phyloP scores from a whole-genome alignment of 2,888 invertebrate species.

The Camponotus fellah region DNA sequence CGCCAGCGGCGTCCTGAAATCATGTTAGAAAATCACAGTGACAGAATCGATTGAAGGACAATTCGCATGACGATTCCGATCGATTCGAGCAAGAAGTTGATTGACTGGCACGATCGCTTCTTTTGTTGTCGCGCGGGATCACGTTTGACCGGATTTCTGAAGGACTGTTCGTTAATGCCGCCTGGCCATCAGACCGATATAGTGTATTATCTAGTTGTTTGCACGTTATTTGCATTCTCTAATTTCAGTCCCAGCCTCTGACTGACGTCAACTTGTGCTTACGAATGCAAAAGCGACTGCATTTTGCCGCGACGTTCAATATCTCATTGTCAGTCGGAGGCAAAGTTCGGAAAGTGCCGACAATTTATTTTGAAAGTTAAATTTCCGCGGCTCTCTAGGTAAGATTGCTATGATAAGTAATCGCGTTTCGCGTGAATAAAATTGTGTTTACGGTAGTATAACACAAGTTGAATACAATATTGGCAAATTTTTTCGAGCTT shows the following conservation, averaged over 20 bases:
- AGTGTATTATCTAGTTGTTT: conserved; percentile 34
- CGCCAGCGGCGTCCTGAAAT: background rate
- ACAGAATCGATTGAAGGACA: conserved; percentile 49
- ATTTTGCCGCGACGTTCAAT: background rate
- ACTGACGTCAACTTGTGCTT: conserved; percentile 2
- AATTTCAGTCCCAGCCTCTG: conserved; percentile 21
- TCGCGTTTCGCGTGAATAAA: conserved; percentile 31
- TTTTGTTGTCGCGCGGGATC: conserved; percentile 77
- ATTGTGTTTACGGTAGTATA: background rate
- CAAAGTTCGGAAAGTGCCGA: background rate
- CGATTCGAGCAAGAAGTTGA: conserved; percentile 72
- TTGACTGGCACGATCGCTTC: conserved; percentile 75
- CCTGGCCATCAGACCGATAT: conserved; percentile 53
- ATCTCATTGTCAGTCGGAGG: background rate
- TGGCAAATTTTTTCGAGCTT: background rate
- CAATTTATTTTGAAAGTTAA: conserved; percentile 15
- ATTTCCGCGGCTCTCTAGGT: background rate
- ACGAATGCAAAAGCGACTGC: background rate
- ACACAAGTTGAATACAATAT: background rate
- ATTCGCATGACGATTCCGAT: conserved; percentile 48
- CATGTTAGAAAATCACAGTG: conserved; percentile 55
- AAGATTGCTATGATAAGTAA: conserved; percentile 14
- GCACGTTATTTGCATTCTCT: conserved; percentile 39
- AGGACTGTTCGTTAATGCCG: conserved; percentile 73
- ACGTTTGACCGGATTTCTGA: conserved; percentile 82